phyloP scores from a whole-genome alignment of 2,888 invertebrate species.

The Drosophila hamatofila region DNA sequence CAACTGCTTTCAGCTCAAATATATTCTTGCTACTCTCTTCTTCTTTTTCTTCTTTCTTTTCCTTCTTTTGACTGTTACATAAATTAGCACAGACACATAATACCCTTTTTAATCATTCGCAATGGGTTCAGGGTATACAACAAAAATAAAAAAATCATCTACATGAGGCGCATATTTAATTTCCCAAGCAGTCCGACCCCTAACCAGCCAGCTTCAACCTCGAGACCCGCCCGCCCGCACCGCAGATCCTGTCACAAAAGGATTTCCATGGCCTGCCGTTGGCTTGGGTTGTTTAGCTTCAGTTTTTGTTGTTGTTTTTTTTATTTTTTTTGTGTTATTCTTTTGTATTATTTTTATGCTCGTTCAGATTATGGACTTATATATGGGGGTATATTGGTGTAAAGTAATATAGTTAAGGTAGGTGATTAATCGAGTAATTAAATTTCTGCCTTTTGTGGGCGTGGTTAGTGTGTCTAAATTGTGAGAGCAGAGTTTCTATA shows the following conservation, averaged over 20 bases:
- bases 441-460: too few species aligned
- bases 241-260: conserved; percentile 68
- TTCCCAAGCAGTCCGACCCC: conserved; percentile 34
- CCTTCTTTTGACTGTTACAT: neutral
- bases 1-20: neutral
- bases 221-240: conserved; percentile 17
- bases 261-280: conserved; percentile 55
- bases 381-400: neutral
- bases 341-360: conserved; percentile 17
- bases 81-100: neutral
- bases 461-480: too few species aligned
- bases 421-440: too few species aligned
- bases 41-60: neutral
- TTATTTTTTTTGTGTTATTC: conserved; percentile 25
- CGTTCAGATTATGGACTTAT: neutral
- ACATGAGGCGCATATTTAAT: conserved; percentile 80
- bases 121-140: conserved; percentile 12
- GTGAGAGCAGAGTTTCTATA: too few species aligned
- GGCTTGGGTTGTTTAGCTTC: conserved; percentile 45
- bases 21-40: neutral
- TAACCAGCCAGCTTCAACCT: neutral
- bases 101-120: conserved; percentile 9
- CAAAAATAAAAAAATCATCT: conserved; percentile 38
- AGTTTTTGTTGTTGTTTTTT: conserved; percentile 26
- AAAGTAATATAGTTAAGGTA: too few species aligned